Percentiles rank a stretch among this genome's conserved stretches.
These are phyloP conservation scores for Vombatus ursinus DNA, from an alignment of 2,113 vertebrate species.

Conservation along the genomic window DNA sequence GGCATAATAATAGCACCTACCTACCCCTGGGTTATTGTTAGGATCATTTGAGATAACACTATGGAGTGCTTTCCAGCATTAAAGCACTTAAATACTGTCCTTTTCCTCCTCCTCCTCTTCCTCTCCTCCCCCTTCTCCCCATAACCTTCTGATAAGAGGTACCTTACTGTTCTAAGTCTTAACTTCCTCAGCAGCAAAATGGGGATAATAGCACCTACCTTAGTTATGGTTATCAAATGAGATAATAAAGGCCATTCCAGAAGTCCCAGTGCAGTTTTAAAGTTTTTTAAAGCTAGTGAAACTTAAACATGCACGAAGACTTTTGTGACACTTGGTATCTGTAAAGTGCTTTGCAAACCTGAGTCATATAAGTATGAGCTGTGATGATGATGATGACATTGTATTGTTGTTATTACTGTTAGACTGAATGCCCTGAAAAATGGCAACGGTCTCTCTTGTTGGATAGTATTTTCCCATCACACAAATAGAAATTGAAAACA, in stretches of 20 bases:
- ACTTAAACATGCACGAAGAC: background rate
- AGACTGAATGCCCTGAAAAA: background rate
- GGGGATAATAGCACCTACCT: background rate
- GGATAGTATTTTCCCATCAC: background rate
- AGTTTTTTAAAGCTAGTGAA: background rate
- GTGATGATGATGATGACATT: background rate
- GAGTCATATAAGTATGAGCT: background rate
- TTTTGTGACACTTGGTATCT: background rate
- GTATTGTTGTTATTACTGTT: background rate
- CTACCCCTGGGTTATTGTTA: background rate
- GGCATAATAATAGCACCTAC: background rate
- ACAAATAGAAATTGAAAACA: background rate
- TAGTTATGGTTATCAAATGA: background rate
- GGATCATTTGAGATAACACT: background rate
- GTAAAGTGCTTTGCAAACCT: background rate
- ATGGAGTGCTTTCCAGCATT: background rate
- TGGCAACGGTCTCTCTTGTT: background rate
- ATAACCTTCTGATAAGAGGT: background rate
- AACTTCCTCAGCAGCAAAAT: background rate
- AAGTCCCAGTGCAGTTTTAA: background rate
- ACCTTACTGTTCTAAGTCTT: background rate
- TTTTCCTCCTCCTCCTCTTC: fast-evolving
- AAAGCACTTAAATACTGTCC: background rate
- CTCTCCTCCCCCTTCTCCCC: too few relatives aligned
- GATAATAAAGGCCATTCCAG: background rate